Percentiles rank a stretch among this genome's conserved stretches.
Evolutionary conservation across 1,140 invertebrate species (phyloP).

Genomic region (Drosophila pandora): DNA sequence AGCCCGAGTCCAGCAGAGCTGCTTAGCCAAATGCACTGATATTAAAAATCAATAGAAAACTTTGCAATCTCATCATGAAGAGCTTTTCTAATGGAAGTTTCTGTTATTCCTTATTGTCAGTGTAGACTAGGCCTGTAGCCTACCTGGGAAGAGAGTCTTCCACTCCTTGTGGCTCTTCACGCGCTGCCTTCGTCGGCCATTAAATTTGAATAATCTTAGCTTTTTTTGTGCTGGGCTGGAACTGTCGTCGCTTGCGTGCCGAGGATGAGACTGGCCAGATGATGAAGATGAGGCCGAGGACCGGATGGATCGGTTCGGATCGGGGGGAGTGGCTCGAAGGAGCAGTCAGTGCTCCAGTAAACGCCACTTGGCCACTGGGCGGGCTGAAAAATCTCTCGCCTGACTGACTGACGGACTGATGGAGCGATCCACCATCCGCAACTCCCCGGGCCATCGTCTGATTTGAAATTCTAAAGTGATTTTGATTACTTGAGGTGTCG

Average conservation of each 20-base stretch:
- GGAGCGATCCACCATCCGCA: constrained; percentile 9
- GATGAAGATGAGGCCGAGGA: constrained; percentile 33
- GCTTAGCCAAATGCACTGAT: constrained; percentile 15
- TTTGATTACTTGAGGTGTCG: constrained; percentile 82
- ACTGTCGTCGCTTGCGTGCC: constrained; percentile 61
- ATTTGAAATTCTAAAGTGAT: constrained; percentile 83
- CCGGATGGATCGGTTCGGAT: constrained; percentile 6
- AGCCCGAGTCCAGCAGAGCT: constrained; percentile 35
- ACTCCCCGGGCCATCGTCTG: constrained; percentile 65
- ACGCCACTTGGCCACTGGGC: constrained; percentile 58
- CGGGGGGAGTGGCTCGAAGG: too few relatives aligned
- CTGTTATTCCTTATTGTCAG: constrained; percentile 24
- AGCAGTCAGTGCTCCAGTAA: constrained; percentile 43
- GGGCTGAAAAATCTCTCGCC: constrained; percentile 41
- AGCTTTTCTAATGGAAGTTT: too few relatives aligned
- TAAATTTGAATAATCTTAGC: constrained; percentile 81
- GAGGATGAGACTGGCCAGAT: constrained; percentile 32
- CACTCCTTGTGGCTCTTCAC: constrained; percentile 60
- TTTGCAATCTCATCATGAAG: neutral
- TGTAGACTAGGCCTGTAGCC: constrained; percentile 28
- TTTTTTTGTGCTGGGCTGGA: constrained; percentile 39
- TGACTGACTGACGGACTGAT: constrained; percentile 49
- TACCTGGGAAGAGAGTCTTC: constrained; percentile 23
- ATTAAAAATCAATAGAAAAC: neutral
- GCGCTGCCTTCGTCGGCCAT: constrained; percentile 67